Evolutionary conservation across 2,113 vertebrate species (phyloP).

Genomic region (Podocnemis expansa): DNA sequence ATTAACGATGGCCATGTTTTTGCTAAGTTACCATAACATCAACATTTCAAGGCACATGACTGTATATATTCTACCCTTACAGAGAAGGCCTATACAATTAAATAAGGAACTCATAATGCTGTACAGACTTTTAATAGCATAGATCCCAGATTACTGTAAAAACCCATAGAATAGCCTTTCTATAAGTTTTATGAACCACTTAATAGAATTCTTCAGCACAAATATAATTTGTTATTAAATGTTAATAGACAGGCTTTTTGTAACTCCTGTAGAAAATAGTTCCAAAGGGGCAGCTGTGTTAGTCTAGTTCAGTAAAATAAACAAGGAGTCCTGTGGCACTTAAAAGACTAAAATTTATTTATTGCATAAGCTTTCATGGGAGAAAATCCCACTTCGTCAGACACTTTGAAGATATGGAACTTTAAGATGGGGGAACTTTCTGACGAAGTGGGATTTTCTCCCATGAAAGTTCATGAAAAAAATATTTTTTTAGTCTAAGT

Average conservation of each 20-base stretch:
- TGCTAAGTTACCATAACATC: background rate
- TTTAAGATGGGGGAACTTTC: no score
- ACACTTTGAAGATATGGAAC: no score
- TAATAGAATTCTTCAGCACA: fast-evolving
- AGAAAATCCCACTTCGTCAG: no score
- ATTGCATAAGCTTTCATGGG: no score
- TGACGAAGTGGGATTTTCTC: no score
- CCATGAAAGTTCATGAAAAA: no score
- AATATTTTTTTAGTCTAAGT: no score
- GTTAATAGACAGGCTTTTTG: background rate
- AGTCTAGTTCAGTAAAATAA: no score
- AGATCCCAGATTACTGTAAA: background rate
- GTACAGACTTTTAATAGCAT: background rate
- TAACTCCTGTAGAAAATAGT: background rate
- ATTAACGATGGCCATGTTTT: no score
- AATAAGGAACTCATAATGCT: background rate
- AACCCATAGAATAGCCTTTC: background rate
- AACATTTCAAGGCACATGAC: fast-evolving
- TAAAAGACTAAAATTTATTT: no score
- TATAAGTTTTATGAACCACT: fast-evolving
- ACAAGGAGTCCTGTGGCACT: no score
- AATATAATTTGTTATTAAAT: fast-evolving
- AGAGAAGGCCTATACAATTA: background rate
- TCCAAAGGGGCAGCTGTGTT: no score
- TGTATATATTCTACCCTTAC: fast-evolving